Evolutionary conservation across 2,113 vertebrate species (phyloP), one percentile per base, ranked within the genome.

Genomic region (Eudyptes chrysolophus): DNA sequence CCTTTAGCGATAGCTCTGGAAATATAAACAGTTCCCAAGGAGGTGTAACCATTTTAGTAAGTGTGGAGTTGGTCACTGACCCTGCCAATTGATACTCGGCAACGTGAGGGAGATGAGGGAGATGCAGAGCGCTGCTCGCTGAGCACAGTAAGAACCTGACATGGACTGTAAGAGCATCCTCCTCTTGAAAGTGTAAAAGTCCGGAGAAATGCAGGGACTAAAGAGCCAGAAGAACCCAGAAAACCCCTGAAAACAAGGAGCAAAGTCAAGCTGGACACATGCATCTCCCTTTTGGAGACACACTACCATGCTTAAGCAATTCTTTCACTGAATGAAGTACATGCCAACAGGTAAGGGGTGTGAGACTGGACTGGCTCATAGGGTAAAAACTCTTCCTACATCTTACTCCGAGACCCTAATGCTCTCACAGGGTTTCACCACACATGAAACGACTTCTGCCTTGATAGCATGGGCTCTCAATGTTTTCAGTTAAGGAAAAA

Each of bases 231-330:
- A 80, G 46, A 84, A 38, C 36, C 55, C 34, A 34, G 75, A 61
- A 76, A 61, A 72, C 57, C n/a, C 7, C 6, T 6, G 46, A 42
- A 27, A 16, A 64, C 26, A 54, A 78, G 51, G n/a, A 75, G 49
- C 16, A 80, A 95, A 85, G 46, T 48, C 66, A 52, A 80, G 34
- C 27, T 52, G 54, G 36, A 36, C 44, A 25, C 6, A 13, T 8
- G 20, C 18, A 36, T 25, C 54, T 79, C 32, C 29, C 5, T 13
- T 83, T 74, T 54, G 38, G 58, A 68, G 44, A 34, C n/a, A 76
- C 9, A 8, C 17, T 64, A 4, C 0, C 0, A 10, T 30, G 12
- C 30, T 10, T 34, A 8, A 77, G 38, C 30, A 87, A 9, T 22
- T 44, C 25, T 69, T 58, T 54, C 52, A 70, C 18, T 13, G 40